phyloP scores from a whole-genome alignment of 2,113 vertebrate species.

The Progne subis region DNA sequence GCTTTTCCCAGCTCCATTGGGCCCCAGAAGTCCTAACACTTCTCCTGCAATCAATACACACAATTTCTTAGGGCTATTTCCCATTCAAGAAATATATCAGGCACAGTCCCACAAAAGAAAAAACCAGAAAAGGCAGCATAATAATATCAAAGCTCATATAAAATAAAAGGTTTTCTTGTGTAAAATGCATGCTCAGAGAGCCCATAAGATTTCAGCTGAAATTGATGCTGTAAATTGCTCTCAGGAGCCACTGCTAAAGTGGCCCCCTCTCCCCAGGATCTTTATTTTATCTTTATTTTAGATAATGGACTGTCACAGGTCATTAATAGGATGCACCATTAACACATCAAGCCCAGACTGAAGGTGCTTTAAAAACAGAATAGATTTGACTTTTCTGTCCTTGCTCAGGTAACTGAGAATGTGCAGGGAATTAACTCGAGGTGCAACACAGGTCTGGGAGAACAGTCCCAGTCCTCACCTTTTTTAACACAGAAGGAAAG shows the following conservation, averaged over 20 bases:
- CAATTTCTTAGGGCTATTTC: not conserved
- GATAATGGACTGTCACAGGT: not conserved
- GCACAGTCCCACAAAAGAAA: not conserved
- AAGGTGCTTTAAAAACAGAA: not conserved
- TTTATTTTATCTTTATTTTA: not conserved
- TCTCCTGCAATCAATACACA: slow-evolving; percentile 78
- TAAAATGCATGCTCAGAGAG: not conserved
- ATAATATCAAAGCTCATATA: not conserved
- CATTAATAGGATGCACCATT: not conserved
- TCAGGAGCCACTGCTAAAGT: not conserved
- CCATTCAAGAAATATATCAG: not conserved
- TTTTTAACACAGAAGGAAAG: slow-evolving; percentile 90
- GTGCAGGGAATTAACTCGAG: not conserved
- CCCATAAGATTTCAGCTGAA: accelerated
- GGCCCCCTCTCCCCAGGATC: not conserved
- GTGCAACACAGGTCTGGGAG: not conserved
- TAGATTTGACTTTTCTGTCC: not conserved
- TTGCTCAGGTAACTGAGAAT: not conserved
- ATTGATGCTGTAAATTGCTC: not conserved
- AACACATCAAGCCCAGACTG: not conserved
- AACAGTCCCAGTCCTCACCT: slow-evolving; percentile 71
- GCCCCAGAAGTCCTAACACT: slow-evolving; percentile 89
- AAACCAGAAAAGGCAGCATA: not conserved
- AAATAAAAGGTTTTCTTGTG: not conserved
- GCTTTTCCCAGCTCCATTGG: slow-evolving; percentile 93